phyloP scores from a whole-genome alignment of 2,888 invertebrate species.

The Parnassius smintheus region DNA sequence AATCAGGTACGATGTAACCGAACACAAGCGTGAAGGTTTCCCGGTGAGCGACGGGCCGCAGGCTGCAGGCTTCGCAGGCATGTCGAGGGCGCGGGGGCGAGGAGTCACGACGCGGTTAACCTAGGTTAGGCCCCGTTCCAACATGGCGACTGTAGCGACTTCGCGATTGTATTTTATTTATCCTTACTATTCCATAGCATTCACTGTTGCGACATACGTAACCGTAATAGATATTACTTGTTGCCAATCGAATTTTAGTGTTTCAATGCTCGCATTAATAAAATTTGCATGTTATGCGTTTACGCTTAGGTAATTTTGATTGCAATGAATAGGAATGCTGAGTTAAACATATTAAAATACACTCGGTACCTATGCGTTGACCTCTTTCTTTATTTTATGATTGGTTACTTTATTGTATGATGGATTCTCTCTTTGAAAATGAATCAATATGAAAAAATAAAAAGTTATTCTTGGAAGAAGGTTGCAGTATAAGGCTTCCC shows the following conservation, averaged over 20 bases:
- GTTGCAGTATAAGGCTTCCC: too few relatives aligned
- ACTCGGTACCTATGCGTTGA: not conserved
- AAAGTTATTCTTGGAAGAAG: too few relatives aligned
- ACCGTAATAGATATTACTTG: constrained; percentile 10
- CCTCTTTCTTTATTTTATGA: constrained; percentile 21
- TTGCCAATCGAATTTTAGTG: constrained; percentile 17
- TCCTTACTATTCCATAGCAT: constrained; percentile 30
- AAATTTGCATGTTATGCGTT: constrained; percentile 18
- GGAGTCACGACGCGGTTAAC: constrained; percentile 73
- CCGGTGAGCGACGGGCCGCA: constrained; percentile 37
- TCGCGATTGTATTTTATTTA: constrained; percentile 31
- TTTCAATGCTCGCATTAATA: constrained; percentile 17
- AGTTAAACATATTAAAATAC: not conserved
- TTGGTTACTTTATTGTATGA: not conserved
- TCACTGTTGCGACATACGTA: constrained; percentile 18
- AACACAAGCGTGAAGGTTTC: constrained; percentile 43
- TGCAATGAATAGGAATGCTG: constrained; percentile 17
- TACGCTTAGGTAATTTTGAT: constrained; percentile 12
- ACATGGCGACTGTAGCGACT: constrained; percentile 51
- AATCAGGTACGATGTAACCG: constrained; percentile 27
- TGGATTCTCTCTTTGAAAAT: too few relatives aligned
- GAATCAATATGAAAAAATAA: too few relatives aligned
- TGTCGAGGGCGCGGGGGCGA: constrained; percentile 35
- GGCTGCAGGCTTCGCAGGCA: constrained; percentile 30
- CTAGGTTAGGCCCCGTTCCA: constrained; percentile 56